Base-by-base conservation (phyloP, 2,888 invertebrate species). In the Dicycla oo region DNA sequence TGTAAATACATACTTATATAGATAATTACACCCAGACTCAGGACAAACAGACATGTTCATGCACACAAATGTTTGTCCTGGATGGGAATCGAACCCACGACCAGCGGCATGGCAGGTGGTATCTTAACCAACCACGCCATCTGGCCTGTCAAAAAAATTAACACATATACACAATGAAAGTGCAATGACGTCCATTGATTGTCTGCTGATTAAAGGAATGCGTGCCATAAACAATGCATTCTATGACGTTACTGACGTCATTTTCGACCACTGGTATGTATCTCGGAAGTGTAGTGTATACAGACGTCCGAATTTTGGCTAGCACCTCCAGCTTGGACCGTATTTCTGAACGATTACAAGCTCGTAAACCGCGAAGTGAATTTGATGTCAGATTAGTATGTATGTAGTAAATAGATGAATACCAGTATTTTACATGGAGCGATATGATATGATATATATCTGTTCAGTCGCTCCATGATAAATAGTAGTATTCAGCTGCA, bases 131-230 rank as follows among this genome's bases (percentile, higher is more conserved):
- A n/a, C n/a, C n/a, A n/a, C n/a, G n/a, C n/a, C n/a, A n/a, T n/a
- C n/a, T n/a, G n/a, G n/a, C n/a, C n/a, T n/a, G n/a, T n/a, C n/a
- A n/a, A n/a, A n/a, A n/a, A n/a, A n/a, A n/a, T n/a, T n/a, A n/a
- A n/a, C n/a, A n/a, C n/a, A n/a, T n/a, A n/a, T n/a, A n/a, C n/a
- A 73, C 75, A 78, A 78, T 63, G 30, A 23, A 43, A 40, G 3
- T 4, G 23, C 15, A 5, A 20, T 80, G 78, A 80, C 80, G 80
- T 75, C 2, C 20, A 26, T 26, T 15, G 20, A 75, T 80, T 75
- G 75, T 79, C 23, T 57, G 1, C 26, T 2, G n/a, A 53, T 40
- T 2, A 13, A 18, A 58, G 73, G 57, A 49, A 78, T 53, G 60
- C 0, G 18, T 4, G 30, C 3, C 15, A 18, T 51, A 79, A 79